Evolutionary conservation across 2,888 invertebrate genomes (phyloP).

Genomic region (Caenorhabditis drosophilae): DNA sequence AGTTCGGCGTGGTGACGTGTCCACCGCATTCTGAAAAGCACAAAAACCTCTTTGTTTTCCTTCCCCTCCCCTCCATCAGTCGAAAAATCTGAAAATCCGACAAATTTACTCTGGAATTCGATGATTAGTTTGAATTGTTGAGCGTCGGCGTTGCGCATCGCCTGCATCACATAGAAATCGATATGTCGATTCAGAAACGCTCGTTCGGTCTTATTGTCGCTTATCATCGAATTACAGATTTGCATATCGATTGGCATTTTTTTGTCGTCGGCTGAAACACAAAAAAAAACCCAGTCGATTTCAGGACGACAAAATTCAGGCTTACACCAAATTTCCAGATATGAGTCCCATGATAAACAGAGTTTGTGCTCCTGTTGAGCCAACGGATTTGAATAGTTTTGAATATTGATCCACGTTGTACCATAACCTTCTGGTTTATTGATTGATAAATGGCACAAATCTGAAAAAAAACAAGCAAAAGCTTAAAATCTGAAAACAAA

Average conservation of each 20-base stretch:
- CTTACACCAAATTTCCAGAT: not conserved
- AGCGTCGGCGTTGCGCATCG: slow-evolving; percentile 3
- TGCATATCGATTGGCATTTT: not conserved
- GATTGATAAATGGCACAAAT: slow-evolving; percentile 17
- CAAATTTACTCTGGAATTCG: slow-evolving; percentile 37
- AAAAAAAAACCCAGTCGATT: too few relatives aligned
- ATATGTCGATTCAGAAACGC: slow-evolving; percentile 31
- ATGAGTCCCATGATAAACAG: not conserved
- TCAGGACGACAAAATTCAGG: too few relatives aligned
- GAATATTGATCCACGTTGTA: not conserved
- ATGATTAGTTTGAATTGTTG: slow-evolving; percentile 43
- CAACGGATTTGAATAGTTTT: not conserved
- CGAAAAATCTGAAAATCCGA: too few relatives aligned
- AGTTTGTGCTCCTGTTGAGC: not conserved
- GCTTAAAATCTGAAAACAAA: not conserved
- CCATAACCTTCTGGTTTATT: slow-evolving; percentile 6
- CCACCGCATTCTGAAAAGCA: slow-evolving; percentile 52
- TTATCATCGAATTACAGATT: not conserved
- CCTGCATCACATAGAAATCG: slow-evolving; percentile 21
- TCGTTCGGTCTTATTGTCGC: slow-evolving; percentile 12
- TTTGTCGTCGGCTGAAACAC: too few relatives aligned
- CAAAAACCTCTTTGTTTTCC: slow-evolving; percentile 9
- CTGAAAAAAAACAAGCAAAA: slow-evolving; percentile 7
- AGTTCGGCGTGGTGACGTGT: slow-evolving; percentile 32
- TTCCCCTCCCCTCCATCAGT: too few relatives aligned